phyloP scores from a whole-genome alignment of 1,140 invertebrate genomes.

The Stegodyphus dumicola region DNA sequence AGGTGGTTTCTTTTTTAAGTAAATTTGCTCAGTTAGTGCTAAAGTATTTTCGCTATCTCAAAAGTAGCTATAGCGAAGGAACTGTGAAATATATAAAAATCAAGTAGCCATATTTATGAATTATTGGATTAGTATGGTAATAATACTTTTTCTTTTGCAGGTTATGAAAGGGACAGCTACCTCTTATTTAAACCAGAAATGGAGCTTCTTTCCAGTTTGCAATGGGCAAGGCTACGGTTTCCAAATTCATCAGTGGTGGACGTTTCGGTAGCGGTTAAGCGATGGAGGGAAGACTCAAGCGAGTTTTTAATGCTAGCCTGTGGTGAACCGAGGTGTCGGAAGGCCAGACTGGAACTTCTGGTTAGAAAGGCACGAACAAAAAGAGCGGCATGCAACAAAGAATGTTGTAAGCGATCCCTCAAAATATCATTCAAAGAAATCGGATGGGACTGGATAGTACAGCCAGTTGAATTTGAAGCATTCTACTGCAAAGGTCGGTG shows the following conservation, averaged over 20 bases:
- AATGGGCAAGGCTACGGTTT: constrained; percentile 13
- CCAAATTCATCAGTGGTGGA: neutral
- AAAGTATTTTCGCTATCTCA: no score
- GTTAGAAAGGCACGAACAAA: neutral
- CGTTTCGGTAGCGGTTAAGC: neutral
- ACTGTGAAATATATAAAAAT: no score
- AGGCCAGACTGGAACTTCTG: constrained; percentile 12
- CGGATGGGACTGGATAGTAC: constrained; percentile 78
- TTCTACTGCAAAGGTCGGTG: constrained; percentile 80
- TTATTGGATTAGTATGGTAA: neutral
- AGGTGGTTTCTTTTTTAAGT: no score
- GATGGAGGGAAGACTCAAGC: neutral
- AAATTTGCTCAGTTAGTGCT: no score
- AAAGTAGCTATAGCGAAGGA: no score
- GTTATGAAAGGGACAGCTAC: neutral
- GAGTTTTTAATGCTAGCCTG: neutral
- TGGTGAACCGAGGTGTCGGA: neutral
- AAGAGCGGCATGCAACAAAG: neutral
- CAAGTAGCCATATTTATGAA: no score
- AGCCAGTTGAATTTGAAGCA: constrained; percentile 79
- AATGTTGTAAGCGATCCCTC: constrained; percentile 77
- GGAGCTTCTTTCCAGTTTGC: neutral
- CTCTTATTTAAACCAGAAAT: constrained; percentile 10
- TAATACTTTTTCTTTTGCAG: neutral
- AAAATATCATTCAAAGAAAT: constrained; percentile 77